A percentile compares a stretch with the other conserved stretches of the same genome.
Conservation (phyloP, 2,888 invertebrate genomes). For the Scaeva pyrastri region DNA sequence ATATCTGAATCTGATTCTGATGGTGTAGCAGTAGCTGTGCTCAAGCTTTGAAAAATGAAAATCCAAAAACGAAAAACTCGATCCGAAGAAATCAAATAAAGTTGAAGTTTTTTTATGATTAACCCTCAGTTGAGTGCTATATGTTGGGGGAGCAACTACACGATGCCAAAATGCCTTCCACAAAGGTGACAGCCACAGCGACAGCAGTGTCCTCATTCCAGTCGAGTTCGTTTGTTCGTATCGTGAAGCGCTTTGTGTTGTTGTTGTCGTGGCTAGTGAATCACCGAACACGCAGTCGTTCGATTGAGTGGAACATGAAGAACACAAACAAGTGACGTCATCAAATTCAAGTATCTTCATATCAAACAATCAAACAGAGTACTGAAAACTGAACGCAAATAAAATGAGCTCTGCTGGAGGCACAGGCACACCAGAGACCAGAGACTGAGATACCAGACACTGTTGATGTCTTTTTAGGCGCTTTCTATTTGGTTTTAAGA, state of each 20-base stretch:
- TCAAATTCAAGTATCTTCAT: neutral
- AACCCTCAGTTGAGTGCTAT: constrained; percentile 74
- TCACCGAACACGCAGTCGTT: constrained; percentile 19
- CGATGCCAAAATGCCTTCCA: constrained; percentile 46
- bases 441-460: too few relatives aligned
- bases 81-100: constrained; percentile 73
- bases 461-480: neutral
- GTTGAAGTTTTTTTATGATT: constrained; percentile 73
- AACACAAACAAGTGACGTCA: constrained; percentile 28
- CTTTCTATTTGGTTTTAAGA: neutral
- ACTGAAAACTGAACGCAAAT: neutral
- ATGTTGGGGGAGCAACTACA: constrained; percentile 72
- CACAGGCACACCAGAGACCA: neutral
- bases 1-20: constrained; percentile 67
- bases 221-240: neutral
- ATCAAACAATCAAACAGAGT: neutral
- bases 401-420: neutral
- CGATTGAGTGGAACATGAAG: constrained; percentile 30
- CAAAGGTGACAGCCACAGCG: constrained; percentile 15
- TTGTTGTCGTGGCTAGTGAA: neutral
- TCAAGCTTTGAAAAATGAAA: too few relatives aligned
- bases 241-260: too few relatives aligned
- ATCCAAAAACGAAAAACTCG: neutral
- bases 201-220: constrained; percentile 10
- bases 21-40: constrained; percentile 42